Percentiles rank a stretch among this genome's conserved stretches.
Evolutionary conservation across 2,888 invertebrate genomes (phyloP).

Genomic region (Chrysolina haemoptera): DNA sequence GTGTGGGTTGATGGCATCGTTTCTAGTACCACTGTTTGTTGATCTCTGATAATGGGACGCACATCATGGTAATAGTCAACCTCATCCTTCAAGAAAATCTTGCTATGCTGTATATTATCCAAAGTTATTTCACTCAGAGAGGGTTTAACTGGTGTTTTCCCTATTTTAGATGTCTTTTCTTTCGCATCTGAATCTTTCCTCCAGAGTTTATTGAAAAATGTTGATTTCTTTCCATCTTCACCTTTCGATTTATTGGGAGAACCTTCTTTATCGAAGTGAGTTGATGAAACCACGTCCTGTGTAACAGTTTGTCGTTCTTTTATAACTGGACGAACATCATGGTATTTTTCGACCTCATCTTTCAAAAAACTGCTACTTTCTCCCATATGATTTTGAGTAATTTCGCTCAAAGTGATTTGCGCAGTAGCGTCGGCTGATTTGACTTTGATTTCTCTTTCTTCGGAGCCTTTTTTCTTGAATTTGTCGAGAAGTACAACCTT

Average conservation of each 20-base stretch:
- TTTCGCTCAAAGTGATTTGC: neutral
- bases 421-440: neutral
- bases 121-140: constrained; percentile 43
- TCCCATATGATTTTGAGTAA: neutral
- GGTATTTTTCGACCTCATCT: neutral
- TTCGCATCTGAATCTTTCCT: constrained; percentile 36
- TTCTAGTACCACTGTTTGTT: constrained; percentile 29
- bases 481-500: constrained; percentile 52
- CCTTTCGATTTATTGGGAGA: neutral
- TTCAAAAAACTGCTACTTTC: neutral
- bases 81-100: constrained; percentile 54
- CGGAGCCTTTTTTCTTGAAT: constrained; percentile 58
- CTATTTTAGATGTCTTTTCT: constrained; percentile 7
- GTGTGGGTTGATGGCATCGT: constrained; percentile 20
- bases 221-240: neutral
- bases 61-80: constrained; percentile 54
- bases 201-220: constrained; percentile 15
- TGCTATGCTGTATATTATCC: constrained; percentile 49
- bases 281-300: neutral
- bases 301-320: neutral
- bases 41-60: constrained; percentile 40
- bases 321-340: neutral
- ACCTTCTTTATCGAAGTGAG: neutral
- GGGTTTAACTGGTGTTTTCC: constrained; percentile 34
- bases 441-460: constrained; percentile 40